Evolutionary conservation across 2,797 vertebrate species (phyloP), one percentile per base, ranked within the genome.

Genomic region (Euphonia xanthogaster): DNA sequence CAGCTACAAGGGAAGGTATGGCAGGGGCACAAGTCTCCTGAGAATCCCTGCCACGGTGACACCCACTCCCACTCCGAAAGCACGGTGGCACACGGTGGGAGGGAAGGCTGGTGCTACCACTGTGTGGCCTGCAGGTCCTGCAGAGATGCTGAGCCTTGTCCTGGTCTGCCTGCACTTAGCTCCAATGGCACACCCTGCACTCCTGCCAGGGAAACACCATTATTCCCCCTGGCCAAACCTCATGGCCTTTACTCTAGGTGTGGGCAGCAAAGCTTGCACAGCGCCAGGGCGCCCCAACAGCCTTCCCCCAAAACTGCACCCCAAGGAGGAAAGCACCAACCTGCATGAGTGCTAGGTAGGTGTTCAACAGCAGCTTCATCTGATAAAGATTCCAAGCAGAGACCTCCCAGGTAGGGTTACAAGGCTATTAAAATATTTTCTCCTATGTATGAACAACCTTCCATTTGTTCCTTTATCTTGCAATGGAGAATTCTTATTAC

Each of bases 261-360:
- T 6, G 6, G 28, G 39, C 47, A 76, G 57, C 33, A 68, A 45
- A 51, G 60, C 33, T 27, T 24, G 14, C 14, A 28, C 1, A 47
- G 71, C 0, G 0, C 62, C 22, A 35, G 16, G 30, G 5, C 0
- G 0, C 44, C 70, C 31, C 3, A 8, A 45, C 19, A 67, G 14
- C 55, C 37, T 33, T 57, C 15, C 33, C 8, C 18, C 23, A 50
- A 35, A 20, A 61, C 21, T 35, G 33, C 14, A 35, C 15, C 35
- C 55, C 62, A 42, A 72, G n/a, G 24, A 53, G 21, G 10, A 70
- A 71, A 73, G 42, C 35, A 87, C 53, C 45, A 74, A 7, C 37
- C 39, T 12, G 9, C 24, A 3, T 0, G 2, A 53, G 20, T 1
- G 0, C 17, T 25, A 83, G 33, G 74, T 3, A 60, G 31, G 28